These are phyloP conservation scores for Pseudococcus jackbeardsleyi DNA, from an alignment of 2,888 invertebrate species.

Conservation along the genomic window DNA sequence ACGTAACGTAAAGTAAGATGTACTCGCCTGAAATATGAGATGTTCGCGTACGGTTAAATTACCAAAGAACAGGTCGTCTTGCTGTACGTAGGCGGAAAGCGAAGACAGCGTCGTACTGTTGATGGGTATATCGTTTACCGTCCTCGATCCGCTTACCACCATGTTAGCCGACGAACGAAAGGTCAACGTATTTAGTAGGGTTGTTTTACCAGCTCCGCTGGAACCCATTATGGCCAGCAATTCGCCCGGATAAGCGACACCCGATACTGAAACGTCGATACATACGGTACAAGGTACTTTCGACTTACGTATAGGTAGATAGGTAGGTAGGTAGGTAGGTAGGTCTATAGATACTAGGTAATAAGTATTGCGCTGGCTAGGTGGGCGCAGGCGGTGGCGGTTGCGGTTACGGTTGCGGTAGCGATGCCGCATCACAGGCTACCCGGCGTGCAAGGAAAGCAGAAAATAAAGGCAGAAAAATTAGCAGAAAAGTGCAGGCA, in stretches of 20 bases:
- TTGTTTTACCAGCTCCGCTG: constrained; percentile 95
- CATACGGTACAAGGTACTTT: background rate
- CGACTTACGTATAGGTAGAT: no score
- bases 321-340: no score
- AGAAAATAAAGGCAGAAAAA: no score
- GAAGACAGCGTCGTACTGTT: constrained; percentile 80
- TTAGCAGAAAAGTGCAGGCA: no score
- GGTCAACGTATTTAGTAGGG: constrained; percentile 89
- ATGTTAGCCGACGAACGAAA: constrained; percentile 82
- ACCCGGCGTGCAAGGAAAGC: no score
- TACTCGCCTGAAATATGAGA: constrained; percentile 85
- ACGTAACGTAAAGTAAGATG: no score
- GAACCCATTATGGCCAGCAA: constrained; percentile 89
- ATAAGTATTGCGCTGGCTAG: no score
- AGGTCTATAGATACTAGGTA: no score
- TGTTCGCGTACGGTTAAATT: constrained; percentile 91
- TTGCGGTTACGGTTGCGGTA: no score
- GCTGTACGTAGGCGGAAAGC: constrained; percentile 92
- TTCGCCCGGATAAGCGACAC: constrained; percentile 88
- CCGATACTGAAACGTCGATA: constrained; percentile 75
- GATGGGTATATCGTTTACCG: constrained; percentile 83
- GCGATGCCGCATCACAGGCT: no score
- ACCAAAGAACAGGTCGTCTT: constrained; percentile 93
- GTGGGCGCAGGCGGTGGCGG: no score
- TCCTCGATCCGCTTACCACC: constrained; percentile 75